Evolutionary conservation across 2,888 invertebrate genomes (phyloP), one percentile per base, ranked within the genome.

Genomic region (Nematopogon swammerdamellus): DNA sequence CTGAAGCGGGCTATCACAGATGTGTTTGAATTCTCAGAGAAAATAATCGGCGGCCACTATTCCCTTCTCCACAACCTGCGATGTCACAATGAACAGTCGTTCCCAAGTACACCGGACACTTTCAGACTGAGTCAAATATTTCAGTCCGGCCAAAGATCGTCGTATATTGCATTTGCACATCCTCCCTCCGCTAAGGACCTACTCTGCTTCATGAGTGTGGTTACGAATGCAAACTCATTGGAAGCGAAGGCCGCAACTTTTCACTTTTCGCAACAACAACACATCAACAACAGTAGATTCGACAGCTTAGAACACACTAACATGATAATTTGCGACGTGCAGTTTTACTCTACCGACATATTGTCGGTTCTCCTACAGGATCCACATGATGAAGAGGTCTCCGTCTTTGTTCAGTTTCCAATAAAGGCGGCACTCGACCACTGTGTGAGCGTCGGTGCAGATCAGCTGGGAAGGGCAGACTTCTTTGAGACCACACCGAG

Each of bases 321-420:
- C 53, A 65, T 85, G 52, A 61, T 70, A 50, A 73, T 90, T 45
- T 66, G 85, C 19, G 91, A 92, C 65, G 62, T 90, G 19, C 87
- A 92, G 63, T 91, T 92, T 67, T 93, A 92, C 68, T 88, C 87
- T 0, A 63, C 81, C 45, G 85, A 85, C 53, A 85, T 85, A 49
- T 63, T 93, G 18, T 91, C 92, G n/a, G 66, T 92, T 25, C 68
- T 93, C 17, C 66, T 87, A 16, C 82, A 85, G 64, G 84, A 85
- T 56, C 72, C 77, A 6, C 61, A 61, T 44, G 63, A 61, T 55
- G 69, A 63, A 47, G 75, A 79, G 48, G 69, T 63, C 54, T 69
- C 76, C 10, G 64, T 81, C 55, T 82, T 82, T 60, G 61, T 79
- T 54, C 72, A 84, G 64, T 55, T 81, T 53, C 70, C 84, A 56